phyloP scores from a whole-genome alignment of 1,140 invertebrate species.

The Adelges cooleyi region DNA sequence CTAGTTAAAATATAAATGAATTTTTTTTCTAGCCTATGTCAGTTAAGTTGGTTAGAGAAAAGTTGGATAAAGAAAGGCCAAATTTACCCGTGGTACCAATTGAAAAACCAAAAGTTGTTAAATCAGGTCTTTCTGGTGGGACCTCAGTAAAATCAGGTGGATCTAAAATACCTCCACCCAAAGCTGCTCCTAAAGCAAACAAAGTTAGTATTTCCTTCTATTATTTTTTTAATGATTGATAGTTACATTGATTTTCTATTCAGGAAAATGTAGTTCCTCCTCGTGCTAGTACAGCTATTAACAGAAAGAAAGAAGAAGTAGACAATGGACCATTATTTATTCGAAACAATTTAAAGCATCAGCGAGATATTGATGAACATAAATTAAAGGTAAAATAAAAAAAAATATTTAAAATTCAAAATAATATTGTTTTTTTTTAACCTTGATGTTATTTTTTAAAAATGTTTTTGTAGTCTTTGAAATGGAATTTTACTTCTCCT shows the following conservation, averaged over 20 bases:
- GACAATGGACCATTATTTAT: conserved; percentile 68
- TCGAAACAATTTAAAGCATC: conserved; percentile 79
- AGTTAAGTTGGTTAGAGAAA: conserved; percentile 7
- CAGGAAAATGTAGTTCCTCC: conserved; percentile 21
- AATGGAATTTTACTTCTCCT: conserved; percentile 93
- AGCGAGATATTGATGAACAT: conserved; percentile 82
- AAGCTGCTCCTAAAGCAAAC: neutral
- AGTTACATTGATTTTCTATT: too few relatives aligned
- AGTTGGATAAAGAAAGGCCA: conserved; percentile 16
- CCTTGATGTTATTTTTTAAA: too few relatives aligned
- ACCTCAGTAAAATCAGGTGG: conserved; percentile 14
- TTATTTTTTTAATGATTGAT: neutral
- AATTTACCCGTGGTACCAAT: conserved; percentile 15
- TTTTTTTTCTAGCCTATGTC: conserved; percentile 19
- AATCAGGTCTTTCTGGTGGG: conserved; percentile 26
- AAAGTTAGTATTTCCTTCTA: conserved; percentile 5
- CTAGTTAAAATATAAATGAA: too few relatives aligned
- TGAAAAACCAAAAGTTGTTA: conserved; percentile 15
- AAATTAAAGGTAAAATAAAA: conserved; percentile 55
- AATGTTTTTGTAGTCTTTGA: conserved; percentile 46
- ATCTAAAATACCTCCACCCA: neutral
- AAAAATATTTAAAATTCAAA: too few relatives aligned
- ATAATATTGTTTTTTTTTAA: too few relatives aligned
- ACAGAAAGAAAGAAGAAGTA: conserved; percentile 67
- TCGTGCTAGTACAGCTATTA: neutral